Evolutionary conservation across 2,888 invertebrate species (phyloP).

Genomic region (Homarus gammarus): DNA sequence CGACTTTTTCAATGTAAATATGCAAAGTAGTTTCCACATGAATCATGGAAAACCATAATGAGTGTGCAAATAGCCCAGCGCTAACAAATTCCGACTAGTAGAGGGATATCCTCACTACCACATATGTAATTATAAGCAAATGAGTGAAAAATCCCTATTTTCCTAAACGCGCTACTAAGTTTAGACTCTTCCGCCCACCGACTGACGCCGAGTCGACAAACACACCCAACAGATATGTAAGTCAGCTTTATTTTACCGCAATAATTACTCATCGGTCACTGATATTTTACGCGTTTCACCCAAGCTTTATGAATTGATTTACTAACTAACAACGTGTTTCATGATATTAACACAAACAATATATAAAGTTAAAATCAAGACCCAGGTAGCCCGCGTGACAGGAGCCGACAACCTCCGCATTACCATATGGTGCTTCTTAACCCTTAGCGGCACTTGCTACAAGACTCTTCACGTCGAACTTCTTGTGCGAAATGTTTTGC

Average conservation of each 20-base stretch:
- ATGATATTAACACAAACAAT: neutral
- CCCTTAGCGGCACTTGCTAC: neutral
- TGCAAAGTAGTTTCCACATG: neutral
- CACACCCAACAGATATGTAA: neutral
- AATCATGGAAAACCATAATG: constrained; percentile 3
- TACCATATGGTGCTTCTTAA: constrained; percentile 33
- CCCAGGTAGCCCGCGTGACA: neutral
- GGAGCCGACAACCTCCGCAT: neutral
- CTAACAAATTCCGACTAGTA: neutral
- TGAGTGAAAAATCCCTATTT: neutral
- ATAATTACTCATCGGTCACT: too few species aligned
- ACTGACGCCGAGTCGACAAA: neutral
- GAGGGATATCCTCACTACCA: neutral
- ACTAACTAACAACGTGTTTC: neutral
- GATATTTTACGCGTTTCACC: too few species aligned
- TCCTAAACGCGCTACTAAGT: neutral
- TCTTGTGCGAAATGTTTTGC: constrained; percentile 16
- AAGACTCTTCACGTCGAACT: neutral
- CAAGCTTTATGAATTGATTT: too few species aligned
- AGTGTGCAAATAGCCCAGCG: neutral
- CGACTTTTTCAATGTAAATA: neutral
- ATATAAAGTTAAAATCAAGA: neutral
- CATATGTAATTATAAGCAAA: neutral
- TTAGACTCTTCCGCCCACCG: neutral
- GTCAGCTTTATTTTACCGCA: neutral